Percentiles rank a stretch among this genome's conserved stretches.
Conservation (phyloP, 2,113 vertebrate species). For the Pteruthius melanotis region DNA sequence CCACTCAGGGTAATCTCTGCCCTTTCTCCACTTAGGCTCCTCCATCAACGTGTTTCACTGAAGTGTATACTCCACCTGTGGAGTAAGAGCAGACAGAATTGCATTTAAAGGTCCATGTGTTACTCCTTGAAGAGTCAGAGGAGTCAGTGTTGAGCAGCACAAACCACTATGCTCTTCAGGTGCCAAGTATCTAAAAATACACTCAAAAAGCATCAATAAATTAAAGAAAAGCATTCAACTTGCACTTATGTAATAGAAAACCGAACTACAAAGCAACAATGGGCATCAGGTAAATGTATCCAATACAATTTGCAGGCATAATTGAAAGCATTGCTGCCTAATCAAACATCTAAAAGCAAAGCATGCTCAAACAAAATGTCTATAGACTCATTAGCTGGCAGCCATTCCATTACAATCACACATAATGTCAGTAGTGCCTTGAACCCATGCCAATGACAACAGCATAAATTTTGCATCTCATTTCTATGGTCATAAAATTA, state of each 20-base stretch:
- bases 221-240: constrained; percentile 69
- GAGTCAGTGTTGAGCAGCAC: constrained; percentile 70
- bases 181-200: constrained; percentile 60
- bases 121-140: constrained; percentile 42
- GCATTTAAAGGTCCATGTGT: not conserved
- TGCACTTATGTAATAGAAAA: constrained; percentile 73
- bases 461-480: constrained; percentile 85
- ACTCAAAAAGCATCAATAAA: constrained; percentile 67
- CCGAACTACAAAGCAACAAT: constrained; percentile 71
- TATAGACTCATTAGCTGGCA: constrained; percentile 81
- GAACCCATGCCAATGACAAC: constrained; percentile 82
- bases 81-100: not conserved
- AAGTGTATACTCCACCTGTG: not conserved
- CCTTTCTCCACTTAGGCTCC: not conserved
- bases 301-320: constrained; percentile 77
- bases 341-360: constrained; percentile 83
- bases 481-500: constrained; percentile 84
- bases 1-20: not conserved
- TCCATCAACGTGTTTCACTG: not conserved
- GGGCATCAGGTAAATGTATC: constrained; percentile 76
- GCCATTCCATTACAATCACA: constrained; percentile 81
- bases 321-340: constrained; percentile 83
- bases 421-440: constrained; percentile 79
- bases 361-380: constrained; percentile 78
- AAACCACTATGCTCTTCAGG: constrained; percentile 38